Conservation (phyloP, 2,113 vertebrate genomes). For the Rhynchopsitta pachyrhyncha region DNA sequence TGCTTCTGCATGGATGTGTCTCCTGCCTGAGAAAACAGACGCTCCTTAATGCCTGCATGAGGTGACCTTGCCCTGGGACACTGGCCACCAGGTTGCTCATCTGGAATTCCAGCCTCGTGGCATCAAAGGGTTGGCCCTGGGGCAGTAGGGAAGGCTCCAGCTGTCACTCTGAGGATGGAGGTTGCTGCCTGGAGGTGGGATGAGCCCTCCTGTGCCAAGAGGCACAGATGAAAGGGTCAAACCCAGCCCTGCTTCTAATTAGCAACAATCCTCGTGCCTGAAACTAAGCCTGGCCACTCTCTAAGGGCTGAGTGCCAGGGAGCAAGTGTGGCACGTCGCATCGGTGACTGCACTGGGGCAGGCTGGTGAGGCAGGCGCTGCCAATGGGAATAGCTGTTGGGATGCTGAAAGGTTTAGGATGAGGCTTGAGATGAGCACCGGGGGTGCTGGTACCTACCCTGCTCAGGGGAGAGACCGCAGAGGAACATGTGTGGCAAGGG, state of each 20-base stretch:
- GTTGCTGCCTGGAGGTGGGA: neutral
- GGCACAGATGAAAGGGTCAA: neutral
- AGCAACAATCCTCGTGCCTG: accelerated
- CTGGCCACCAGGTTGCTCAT: neutral
- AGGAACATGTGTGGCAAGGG: neutral
- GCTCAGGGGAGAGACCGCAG: neutral
- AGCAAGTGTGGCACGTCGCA: accelerated
- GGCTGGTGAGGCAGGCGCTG: neutral
- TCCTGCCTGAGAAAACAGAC: neutral
- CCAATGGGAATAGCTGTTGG: accelerated
- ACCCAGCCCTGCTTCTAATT: neutral
- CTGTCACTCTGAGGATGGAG: accelerated
- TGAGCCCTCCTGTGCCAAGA: accelerated
- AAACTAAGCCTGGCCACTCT: neutral
- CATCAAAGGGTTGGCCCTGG: neutral
- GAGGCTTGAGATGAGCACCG: neutral
- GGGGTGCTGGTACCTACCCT: neutral
- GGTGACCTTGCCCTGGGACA: neutral
- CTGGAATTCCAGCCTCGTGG: neutral
- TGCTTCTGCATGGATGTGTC: neutral
- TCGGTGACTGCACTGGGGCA: accelerated
- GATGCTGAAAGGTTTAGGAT: neutral
- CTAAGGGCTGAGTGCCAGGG: accelerated
- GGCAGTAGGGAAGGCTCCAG: neutral
- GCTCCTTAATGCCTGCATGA: accelerated